Evolutionary conservation across 2,797 vertebrate genomes (phyloP).

Genomic region (Spea hammondii): DNA sequence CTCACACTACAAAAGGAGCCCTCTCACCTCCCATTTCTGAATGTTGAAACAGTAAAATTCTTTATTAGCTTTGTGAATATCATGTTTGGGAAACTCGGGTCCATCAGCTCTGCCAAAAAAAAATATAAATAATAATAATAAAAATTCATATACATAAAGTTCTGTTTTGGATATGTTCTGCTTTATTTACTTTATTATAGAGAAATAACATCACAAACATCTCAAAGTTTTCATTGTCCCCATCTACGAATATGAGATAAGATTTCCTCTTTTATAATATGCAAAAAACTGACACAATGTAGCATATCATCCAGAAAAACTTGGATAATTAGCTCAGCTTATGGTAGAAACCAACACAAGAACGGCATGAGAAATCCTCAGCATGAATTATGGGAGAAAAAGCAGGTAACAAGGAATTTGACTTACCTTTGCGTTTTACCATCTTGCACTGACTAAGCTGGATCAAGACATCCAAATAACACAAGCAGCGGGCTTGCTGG

Average conservation of each 20-base stretch:
- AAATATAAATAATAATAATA: background rate
- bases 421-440: slow-evolving; percentile 81
- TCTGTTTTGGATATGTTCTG: background rate
- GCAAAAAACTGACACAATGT: too few relatives aligned
- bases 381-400: too few relatives aligned
- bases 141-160: too few relatives aligned
- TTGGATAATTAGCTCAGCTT: too few relatives aligned
- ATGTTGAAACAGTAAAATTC: slow-evolving; percentile 81
- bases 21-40: slow-evolving; percentile 79
- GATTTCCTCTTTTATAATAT: too few relatives aligned
- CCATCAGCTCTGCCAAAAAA: slow-evolving; percentile 68
- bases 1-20: background rate
- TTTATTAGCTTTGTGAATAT: slow-evolving; percentile 79
- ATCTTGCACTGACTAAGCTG: slow-evolving; percentile 70
- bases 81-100: slow-evolving; percentile 77
- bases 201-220: background rate
- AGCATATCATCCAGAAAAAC: too few relatives aligned
- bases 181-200: background rate
- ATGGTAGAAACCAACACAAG: background rate
- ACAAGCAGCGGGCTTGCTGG: slow-evolving; percentile 73
- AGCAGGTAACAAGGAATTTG: background rate
- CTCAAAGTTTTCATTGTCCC: too few relatives aligned
- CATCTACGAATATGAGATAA: too few relatives aligned
- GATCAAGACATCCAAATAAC: slow-evolving; percentile 82
- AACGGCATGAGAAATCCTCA: background rate